Evolutionary conservation across 2,797 vertebrate species (phyloP).

Genomic region (Cossypha niveicapilla): DNA sequence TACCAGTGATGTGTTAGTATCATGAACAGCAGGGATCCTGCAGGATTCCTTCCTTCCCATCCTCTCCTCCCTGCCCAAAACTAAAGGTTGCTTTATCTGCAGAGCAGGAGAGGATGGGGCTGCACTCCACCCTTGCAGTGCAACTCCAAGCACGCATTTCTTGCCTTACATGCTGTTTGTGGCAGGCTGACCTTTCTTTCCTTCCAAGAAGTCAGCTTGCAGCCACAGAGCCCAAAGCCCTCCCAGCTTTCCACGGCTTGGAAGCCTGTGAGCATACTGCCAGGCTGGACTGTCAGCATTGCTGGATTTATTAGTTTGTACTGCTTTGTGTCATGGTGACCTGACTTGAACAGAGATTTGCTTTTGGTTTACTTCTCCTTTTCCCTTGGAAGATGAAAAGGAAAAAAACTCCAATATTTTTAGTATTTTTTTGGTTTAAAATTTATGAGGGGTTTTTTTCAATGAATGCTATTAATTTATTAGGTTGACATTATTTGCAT

Average conservation of each 20-base stretch:
- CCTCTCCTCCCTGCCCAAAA: background rate
- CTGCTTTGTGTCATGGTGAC: slow-evolving; percentile 76
- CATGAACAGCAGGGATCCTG: background rate
- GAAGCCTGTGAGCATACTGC: slow-evolving; percentile 7
- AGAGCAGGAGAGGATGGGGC: background rate
- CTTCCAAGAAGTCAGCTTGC: background rate
- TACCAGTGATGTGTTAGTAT: background rate
- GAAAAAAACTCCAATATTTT: background rate
- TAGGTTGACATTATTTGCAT: background rate
- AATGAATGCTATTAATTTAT: background rate
- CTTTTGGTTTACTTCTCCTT: slow-evolving; percentile 55
- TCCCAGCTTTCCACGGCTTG: slow-evolving; percentile 40
- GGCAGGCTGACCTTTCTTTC: slow-evolving; percentile 19
- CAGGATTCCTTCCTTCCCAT: background rate
- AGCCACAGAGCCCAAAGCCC: background rate
- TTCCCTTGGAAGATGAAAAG: slow-evolving; percentile 30
- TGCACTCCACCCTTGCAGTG: rapidly evolving
- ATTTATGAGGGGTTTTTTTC: background rate
- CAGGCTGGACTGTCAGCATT: slow-evolving; percentile 64
- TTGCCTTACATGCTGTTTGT: background rate
- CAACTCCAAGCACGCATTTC: background rate
- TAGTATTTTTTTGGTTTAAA: background rate
- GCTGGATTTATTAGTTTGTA: slow-evolving; percentile 66
- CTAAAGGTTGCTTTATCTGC: background rate
- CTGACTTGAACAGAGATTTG: slow-evolving; percentile 65